phyloP scores from a whole-genome alignment of 2,797 vertebrate genomes.

The Tympanoctomys barrerae region DNA sequence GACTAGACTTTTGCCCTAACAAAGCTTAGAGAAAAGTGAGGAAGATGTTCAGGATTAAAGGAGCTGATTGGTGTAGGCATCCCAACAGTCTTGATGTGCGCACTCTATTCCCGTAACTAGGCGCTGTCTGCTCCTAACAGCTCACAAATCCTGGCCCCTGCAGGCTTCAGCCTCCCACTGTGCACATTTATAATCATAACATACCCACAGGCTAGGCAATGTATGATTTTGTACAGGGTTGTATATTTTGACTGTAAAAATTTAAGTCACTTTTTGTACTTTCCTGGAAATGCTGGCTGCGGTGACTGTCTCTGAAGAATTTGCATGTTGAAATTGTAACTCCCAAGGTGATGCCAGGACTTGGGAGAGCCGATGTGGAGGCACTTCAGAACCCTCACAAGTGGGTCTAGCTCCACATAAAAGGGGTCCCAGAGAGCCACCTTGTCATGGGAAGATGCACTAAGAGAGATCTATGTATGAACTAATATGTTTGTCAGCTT shows the following conservation, averaged over 20 bases:
- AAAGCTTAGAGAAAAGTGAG: not conserved
- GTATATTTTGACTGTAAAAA: not conserved
- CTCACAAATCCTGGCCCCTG: not conserved
- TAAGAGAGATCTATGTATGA: not conserved
- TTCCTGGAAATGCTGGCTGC: not conserved
- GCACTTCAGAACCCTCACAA: not conserved
- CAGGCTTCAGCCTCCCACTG: not conserved
- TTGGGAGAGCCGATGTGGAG: not conserved
- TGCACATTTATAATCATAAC: not conserved
- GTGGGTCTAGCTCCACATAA: not conserved
- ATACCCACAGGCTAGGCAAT: not conserved
- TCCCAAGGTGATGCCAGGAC: not conserved
- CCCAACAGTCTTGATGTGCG: not conserved
- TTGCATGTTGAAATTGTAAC: not conserved
- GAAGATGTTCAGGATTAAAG: not conserved
- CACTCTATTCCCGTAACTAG: not conserved
- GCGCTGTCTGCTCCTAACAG: not conserved
- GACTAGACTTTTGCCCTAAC: not conserved
- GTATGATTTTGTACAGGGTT: not conserved
- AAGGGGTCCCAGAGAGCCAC: not conserved
- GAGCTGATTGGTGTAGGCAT: not conserved
- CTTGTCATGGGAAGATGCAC: not conserved
- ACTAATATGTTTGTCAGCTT: not conserved
- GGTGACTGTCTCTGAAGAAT: not conserved
- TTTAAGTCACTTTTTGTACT: conserved; percentile 1